A percentile compares a stretch with the other conserved stretches of the same genome.
Evolutionary conservation across 1,140 invertebrate genomes (phyloP).

Genomic region (Philopotamus ludificatus): DNA sequence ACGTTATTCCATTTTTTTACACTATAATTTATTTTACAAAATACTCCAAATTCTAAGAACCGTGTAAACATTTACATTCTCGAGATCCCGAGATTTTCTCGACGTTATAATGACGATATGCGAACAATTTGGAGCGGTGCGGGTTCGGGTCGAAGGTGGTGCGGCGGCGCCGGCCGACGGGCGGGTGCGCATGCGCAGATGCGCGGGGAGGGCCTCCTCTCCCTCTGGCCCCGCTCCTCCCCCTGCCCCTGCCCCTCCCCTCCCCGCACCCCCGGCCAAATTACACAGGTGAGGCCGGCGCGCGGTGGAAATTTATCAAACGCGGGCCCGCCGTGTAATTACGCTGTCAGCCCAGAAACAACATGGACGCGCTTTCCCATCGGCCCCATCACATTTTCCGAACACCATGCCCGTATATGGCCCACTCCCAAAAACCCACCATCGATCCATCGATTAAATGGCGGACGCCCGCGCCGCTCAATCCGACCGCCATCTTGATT

Average conservation of each 20-base stretch:
- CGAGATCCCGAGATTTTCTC: too few relatives aligned
- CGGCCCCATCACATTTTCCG: not conserved
- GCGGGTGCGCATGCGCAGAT: not conserved
- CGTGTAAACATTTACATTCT: too few relatives aligned
- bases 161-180: too few relatives aligned
- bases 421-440: not conserved
- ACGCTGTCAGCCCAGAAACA: conserved; percentile 28
- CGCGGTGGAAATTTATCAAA: conserved; percentile 31
- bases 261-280: not conserved
- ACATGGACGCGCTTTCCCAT: conserved; percentile 16
- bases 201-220: conserved; percentile 10
- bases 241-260: not conserved
- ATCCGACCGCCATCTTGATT: not conserved
- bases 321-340: conserved; percentile 15
- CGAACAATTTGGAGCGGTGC: not conserved
- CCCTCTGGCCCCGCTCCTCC: too few relatives aligned
- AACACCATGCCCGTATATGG: not conserved
- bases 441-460: not conserved
- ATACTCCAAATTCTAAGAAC: too few relatives aligned
- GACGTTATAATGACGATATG: too few relatives aligned
- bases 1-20: too few relatives aligned
- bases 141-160: not conserved
- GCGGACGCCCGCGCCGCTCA: not conserved
- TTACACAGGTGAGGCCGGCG: conserved; percentile 28
- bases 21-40: too few relatives aligned